phyloP scores from a whole-genome alignment of 2,797 vertebrate species.

The Cercopithecus hamlyni region DNA sequence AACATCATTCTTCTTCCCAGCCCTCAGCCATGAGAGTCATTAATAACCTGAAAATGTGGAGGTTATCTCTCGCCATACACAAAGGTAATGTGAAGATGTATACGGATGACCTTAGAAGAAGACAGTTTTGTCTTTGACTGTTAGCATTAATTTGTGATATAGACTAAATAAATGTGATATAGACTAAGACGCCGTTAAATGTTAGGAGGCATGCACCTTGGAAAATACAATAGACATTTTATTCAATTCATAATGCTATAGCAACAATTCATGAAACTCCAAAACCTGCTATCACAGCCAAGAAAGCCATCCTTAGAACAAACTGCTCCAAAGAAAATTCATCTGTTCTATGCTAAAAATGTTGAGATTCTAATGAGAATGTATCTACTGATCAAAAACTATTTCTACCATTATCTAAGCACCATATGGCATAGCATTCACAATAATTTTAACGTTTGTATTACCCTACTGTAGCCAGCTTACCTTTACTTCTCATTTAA shows the following conservation, averaged over 20 bases:
- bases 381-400: conserved; percentile 56
- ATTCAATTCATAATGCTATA: neutral
- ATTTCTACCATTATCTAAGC: conserved; percentile 60
- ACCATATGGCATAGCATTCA: conserved; percentile 26
- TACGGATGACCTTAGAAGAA: neutral
- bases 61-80: neutral
- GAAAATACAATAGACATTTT: conserved; percentile 30
- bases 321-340: conserved; percentile 34
- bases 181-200: neutral
- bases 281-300: conserved; percentile 26
- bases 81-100: neutral
- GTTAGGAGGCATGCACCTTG: neutral
- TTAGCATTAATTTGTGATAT: conserved; percentile 37
- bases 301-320: conserved; percentile 54
- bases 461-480: conserved; percentile 32
- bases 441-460: conserved; percentile 59
- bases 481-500: conserved; percentile 68
- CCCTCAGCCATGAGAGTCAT: neutral
- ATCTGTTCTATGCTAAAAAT: conserved; percentile 62
- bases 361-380: conserved; percentile 66
- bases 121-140: neutral
- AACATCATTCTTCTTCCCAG: neutral
- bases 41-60: neutral
- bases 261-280: conserved; percentile 34
- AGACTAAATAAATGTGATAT: neutral